These are phyloP conservation scores for Sylvia atricapilla DNA, from an alignment of 2,113 vertebrate species.

Conservation along the genomic window DNA sequence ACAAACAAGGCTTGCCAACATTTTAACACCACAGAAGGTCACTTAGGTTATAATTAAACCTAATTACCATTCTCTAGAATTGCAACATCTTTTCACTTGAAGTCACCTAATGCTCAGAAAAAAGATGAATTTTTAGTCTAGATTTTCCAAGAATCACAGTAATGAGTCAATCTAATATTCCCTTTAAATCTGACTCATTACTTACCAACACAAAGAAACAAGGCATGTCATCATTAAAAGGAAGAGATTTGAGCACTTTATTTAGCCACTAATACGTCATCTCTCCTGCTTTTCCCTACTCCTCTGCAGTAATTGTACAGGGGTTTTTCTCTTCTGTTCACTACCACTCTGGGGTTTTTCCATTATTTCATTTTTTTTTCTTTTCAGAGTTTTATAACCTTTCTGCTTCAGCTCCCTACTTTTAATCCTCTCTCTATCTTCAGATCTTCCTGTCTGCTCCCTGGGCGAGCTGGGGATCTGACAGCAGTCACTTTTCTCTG, in stretches of 20 bases:
- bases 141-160: neutral
- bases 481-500: neutral
- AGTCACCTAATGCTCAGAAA: neutral
- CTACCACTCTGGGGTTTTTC: neutral
- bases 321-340: neutral
- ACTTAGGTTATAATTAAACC: constrained; percentile 38
- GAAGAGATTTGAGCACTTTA: neutral
- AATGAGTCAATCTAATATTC: neutral
- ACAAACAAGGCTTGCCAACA: constrained; percentile 40
- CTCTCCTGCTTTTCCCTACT: neutral
- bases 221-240: neutral
- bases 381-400: neutral
- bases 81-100: constrained; percentile 34
- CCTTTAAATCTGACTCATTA: neutral
- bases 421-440: neutral
- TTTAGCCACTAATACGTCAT: neutral
- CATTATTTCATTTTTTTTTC: neutral
- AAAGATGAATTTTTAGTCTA: neutral
- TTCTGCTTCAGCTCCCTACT: neutral
- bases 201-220: neutral
- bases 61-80: constrained; percentile 30
- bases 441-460: neutral
- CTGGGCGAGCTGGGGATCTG: neutral
- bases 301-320: neutral
- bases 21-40: constrained; percentile 47